Percentiles rank a stretch among this genome's conserved stretches.
Evolutionary conservation across 2,113 vertebrate species (phyloP).

Genomic region (Rallus limicola): DNA sequence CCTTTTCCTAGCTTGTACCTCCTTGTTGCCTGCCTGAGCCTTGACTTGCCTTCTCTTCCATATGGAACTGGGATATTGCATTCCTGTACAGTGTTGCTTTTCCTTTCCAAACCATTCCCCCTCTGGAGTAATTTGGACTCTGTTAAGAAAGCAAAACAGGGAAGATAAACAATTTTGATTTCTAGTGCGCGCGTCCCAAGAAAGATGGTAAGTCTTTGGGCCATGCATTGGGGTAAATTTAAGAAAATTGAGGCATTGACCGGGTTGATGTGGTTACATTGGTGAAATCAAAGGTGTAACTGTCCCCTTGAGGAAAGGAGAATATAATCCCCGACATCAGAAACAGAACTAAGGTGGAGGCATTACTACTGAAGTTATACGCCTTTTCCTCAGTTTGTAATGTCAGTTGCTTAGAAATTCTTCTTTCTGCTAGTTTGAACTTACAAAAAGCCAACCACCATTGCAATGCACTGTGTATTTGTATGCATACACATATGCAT

Average conservation of each 20-base stretch:
- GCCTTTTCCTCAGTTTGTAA: background rate
- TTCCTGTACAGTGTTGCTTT: background rate
- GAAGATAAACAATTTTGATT: background rate
- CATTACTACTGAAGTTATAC: background rate
- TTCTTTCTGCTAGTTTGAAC: background rate
- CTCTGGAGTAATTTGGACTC: background rate
- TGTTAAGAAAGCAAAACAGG: background rate
- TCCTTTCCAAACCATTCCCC: background rate
- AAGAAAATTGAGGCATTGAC: background rate
- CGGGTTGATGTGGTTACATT: background rate
- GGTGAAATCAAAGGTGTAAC: background rate
- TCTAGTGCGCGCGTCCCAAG: background rate
- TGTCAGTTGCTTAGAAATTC: background rate
- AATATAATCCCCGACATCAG: background rate
- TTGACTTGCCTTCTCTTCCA: background rate
- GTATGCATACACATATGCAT: rapidly evolving
- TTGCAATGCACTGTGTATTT: background rate
- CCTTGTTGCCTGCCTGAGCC: background rate
- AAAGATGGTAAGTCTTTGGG: background rate
- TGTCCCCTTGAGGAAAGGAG: background rate
- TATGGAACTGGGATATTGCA: background rate
- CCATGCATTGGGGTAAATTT: background rate
- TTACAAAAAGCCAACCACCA: rapidly evolving
- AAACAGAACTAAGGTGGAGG: background rate
- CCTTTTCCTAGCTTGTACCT: background rate